Conservation (phyloP, 2,888 invertebrate genomes). For the Agapostemon virescens region DNA sequence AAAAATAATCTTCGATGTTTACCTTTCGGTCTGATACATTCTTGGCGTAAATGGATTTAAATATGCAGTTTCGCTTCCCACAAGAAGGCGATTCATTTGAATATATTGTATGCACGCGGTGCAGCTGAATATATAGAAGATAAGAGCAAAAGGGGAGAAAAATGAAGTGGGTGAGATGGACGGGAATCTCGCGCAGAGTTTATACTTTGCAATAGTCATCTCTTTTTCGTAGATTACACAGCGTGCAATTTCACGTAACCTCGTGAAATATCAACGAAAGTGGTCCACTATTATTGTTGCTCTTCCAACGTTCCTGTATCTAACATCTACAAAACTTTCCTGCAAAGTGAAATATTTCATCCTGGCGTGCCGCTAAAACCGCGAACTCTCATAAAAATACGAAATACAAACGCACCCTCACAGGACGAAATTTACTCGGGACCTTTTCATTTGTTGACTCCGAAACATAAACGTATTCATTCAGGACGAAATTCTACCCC, state of each 20-base stretch:
- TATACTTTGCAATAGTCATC: neutral
- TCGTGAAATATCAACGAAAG: neutral
- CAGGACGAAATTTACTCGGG: neutral
- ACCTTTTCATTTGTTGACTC: neutral
- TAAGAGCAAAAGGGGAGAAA: conserved; percentile 16
- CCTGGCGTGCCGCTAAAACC: neutral
- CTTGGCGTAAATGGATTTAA: neutral
- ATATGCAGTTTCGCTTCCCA: neutral
- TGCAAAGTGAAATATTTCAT: neutral
- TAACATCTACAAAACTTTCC: neutral
- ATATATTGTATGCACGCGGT: neutral
- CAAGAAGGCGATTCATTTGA: conserved; percentile 21
- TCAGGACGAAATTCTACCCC: neutral
- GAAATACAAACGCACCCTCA: neutral
- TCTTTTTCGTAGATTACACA: neutral
- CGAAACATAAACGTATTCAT: neutral
- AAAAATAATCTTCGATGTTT: neutral
- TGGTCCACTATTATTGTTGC: neutral
- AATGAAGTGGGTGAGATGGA: neutral
- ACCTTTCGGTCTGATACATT: conserved; percentile 10
- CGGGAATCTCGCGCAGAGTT: neutral
- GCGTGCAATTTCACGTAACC: neutral
- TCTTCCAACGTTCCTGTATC: neutral
- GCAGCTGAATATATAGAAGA: conserved; percentile 46
- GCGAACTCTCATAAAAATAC: neutral